phyloP scores from a whole-genome alignment of 1,140 invertebrate species.

The Drosophila kepulauana region DNA sequence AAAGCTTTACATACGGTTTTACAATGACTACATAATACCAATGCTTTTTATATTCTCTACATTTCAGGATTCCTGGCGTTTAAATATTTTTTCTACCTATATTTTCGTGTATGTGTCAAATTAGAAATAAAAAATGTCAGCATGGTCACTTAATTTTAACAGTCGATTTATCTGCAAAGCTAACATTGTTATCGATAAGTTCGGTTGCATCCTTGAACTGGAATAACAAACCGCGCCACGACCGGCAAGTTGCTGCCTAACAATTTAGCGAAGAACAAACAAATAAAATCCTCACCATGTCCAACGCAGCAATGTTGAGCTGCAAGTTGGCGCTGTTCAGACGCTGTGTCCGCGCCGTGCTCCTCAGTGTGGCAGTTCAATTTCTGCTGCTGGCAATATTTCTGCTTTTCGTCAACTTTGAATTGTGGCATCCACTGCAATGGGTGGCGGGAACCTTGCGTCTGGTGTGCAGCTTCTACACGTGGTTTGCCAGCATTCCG shows the following conservation, averaged over 20 bases:
- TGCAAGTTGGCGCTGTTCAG: slow-evolving; percentile 55
- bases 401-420: slow-evolving; percentile 86
- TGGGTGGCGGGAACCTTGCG: slow-evolving; percentile 86
- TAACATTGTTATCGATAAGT: slow-evolving; percentile 3
- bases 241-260: slow-evolving; percentile 5
- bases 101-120: no score
- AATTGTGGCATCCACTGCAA: slow-evolving; percentile 85
- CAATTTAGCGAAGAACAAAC: not conserved
- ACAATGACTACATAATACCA: no score
- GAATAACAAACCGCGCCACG: slow-evolving; percentile 36
- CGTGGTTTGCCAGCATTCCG: slow-evolving; percentile 86
- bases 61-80: no score
- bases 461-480: slow-evolving; percentile 86
- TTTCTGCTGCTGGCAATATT: slow-evolving; percentile 85
- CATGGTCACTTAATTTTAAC: not conserved
- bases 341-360: slow-evolving; percentile 64
- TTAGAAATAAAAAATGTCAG: no score
- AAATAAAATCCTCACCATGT: slow-evolving; percentile 1
- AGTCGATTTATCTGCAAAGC: not conserved
- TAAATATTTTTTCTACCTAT: no score
- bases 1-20: no score
- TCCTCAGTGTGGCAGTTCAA: slow-evolving; percentile 67
- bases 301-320: slow-evolving; percentile 9
- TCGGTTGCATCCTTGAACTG: slow-evolving; percentile 14
- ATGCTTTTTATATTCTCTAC: no score